These are phyloP conservation scores for Heliothis virescens DNA, from an alignment of 1,140 invertebrate genomes.

Conservation along the genomic window DNA sequence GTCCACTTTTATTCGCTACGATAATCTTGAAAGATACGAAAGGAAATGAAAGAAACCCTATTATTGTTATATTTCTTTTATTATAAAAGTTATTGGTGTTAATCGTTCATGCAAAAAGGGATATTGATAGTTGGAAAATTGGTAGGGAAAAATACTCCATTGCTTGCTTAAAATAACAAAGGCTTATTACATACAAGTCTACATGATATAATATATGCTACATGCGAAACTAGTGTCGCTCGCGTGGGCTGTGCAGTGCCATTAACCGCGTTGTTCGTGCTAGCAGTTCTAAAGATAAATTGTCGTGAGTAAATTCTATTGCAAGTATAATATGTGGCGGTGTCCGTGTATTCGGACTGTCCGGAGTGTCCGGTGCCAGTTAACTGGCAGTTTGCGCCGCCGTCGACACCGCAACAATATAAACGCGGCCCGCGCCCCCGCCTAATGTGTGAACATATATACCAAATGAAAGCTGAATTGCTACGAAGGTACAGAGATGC, in stretches of 20 bases:
- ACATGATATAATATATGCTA: not conserved
- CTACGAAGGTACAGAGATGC: conserved; percentile 46
- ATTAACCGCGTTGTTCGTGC: conserved; percentile 41
- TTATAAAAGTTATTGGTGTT: conserved; percentile 47
- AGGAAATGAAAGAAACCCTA: conserved; percentile 50
- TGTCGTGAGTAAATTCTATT: conserved; percentile 57
- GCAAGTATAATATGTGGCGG: conserved; percentile 53
- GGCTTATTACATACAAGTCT: not conserved
- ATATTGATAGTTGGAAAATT: conserved; percentile 12
- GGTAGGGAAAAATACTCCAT: not conserved
- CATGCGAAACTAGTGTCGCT: not conserved
- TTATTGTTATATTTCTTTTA: conserved; percentile 41
- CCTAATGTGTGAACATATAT: conserved; percentile 55
- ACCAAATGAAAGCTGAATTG: conserved; percentile 58
- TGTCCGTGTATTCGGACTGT: conserved; percentile 34
- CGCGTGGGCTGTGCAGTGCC: conserved; percentile 31
- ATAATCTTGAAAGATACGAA: conserved; percentile 54
- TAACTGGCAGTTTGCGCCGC: conserved; percentile 52
- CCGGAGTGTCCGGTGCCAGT: conserved; percentile 39
- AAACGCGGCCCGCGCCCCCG: conserved; percentile 43
- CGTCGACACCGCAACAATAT: conserved; percentile 54
- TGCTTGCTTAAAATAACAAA: too few species aligned
- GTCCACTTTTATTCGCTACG: conserved; percentile 55
- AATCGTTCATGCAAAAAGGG: conserved; percentile 42
- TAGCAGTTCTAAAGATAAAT: conserved; percentile 50